Evolutionary conservation across 2,113 vertebrate species (phyloP).

Genomic region (Rhineura floridana): DNA sequence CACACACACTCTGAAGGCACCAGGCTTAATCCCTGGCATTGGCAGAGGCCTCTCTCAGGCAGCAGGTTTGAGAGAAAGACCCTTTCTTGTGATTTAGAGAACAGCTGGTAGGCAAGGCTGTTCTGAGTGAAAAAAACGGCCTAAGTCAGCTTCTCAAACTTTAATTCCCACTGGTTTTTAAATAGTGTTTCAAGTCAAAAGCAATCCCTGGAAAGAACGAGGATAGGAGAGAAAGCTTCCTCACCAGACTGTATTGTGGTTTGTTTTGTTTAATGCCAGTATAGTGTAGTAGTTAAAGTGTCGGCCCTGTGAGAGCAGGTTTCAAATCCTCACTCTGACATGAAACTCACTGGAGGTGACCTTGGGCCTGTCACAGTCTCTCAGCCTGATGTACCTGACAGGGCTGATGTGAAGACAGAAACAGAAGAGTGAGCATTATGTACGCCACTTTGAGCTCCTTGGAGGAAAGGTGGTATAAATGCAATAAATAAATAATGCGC

Average conservation of each 20-base stretch:
- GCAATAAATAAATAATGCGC: too few species aligned
- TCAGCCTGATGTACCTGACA: too few species aligned
- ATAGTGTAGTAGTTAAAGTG: too few species aligned
- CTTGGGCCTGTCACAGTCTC: too few species aligned
- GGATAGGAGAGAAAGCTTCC: not conserved
- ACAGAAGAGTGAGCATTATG: too few species aligned
- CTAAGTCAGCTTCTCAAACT: not conserved
- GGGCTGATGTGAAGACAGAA: too few species aligned
- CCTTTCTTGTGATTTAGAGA: not conserved
- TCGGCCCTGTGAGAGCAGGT: too few species aligned
- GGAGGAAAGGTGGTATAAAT: too few species aligned
- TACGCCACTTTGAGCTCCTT: too few species aligned
- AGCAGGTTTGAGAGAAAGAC: not conserved
- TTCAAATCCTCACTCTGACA: too few species aligned
- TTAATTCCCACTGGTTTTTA: not conserved
- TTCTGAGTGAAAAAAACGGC: not conserved
- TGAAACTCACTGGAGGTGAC: too few species aligned
- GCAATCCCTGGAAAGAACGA: not conserved
- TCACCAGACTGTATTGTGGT: not conserved
- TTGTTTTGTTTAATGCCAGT: too few species aligned
- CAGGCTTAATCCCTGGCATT: not conserved
- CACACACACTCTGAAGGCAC: not conserved
- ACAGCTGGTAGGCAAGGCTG: not conserved
- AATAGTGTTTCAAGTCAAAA: slow-evolving; percentile 2
- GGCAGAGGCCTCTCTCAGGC: not conserved